Percentiles rank a stretch among this genome's conserved stretches.
Conservation (phyloP, 2,797 vertebrate genomes). For the Tiaroga cobitis region DNA sequence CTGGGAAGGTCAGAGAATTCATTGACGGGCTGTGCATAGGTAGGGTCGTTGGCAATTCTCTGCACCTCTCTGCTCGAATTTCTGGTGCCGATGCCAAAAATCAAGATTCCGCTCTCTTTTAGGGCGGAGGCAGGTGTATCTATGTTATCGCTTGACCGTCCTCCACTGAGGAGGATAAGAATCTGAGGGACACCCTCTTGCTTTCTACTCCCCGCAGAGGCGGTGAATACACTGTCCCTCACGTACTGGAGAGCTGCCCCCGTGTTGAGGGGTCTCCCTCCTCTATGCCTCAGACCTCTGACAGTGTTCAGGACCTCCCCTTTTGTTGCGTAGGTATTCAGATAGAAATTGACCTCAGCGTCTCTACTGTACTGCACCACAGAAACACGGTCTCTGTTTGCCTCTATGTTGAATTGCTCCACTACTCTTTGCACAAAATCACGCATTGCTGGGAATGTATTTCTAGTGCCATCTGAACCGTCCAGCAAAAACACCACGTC, state of each 20-base stretch:
- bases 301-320: constrained; percentile 55
- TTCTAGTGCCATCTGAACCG: constrained; percentile 81
- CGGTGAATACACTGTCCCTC: constrained; percentile 65
- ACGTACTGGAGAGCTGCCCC: constrained; percentile 68
- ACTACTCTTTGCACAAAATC: constrained; percentile 78
- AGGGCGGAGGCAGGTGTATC: constrained; percentile 36
- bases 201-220: constrained; percentile 66
- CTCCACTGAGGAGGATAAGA: constrained; percentile 52
- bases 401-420: constrained; percentile 79
- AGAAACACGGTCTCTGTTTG: constrained; percentile 70
- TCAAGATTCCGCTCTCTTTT: constrained; percentile 54
- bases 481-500: constrained; percentile 68
- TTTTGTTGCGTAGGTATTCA: constrained; percentile 50
- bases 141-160: constrained; percentile 38
- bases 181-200: constrained; percentile 63
- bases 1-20: constrained; percentile 58
- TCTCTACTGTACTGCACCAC: constrained; percentile 84
- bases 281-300: constrained; percentile 62
- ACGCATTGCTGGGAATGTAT: constrained; percentile 80
- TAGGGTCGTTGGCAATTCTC: constrained; percentile 58
- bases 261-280: constrained; percentile 67
- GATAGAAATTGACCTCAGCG: constrained; percentile 39
- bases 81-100: constrained; percentile 54
- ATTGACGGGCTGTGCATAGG: constrained; percentile 43
- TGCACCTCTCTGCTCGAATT: constrained; percentile 69